A percentile compares a stretch with the other conserved stretches of the same genome.
Conservation (phyloP, 2,888 invertebrate species). For the Carpatolechia fugitivella region DNA sequence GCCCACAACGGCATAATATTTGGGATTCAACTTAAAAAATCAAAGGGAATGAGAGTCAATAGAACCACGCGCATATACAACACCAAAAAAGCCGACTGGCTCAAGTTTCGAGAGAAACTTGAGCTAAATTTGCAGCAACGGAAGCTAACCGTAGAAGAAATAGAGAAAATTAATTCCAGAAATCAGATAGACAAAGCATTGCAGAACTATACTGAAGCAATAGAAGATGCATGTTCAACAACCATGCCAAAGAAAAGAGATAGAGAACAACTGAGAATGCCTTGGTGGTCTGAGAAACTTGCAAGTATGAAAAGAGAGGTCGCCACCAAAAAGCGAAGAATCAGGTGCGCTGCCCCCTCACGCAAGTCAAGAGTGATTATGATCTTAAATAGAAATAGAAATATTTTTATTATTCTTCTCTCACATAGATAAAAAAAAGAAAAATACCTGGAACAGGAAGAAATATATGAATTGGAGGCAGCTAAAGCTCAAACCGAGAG, state of each 20-base stretch:
- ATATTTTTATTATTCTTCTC: too few species aligned
- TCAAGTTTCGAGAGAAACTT: background rate
- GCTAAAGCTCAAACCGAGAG: slow-evolving; percentile 7
- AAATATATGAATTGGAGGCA: slow-evolving; percentile 1
- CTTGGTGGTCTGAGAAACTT: too few species aligned
- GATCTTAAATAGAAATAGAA: too few species aligned
- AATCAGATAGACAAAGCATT: background rate
- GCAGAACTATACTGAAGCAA: too few species aligned
- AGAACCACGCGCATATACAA: background rate
- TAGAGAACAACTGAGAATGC: too few species aligned
- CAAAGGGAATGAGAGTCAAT: background rate
- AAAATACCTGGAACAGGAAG: slow-evolving; percentile 16
- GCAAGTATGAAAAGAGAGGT: too few species aligned
- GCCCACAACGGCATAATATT: slow-evolving; percentile 4
- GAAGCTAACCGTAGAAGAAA: background rate
- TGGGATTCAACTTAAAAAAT: background rate
- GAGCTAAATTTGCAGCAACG: background rate
- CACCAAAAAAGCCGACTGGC: slow-evolving; percentile 2
- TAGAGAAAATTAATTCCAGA: background rate
- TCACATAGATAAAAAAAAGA: too few species aligned
- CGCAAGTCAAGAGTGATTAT: slow-evolving; percentile 10
- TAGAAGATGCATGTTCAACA: background rate
- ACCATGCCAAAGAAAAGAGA: too few species aligned
- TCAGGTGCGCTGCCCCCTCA: slow-evolving; percentile 12
- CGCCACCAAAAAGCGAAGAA: background rate